These are phyloP conservation scores for Diuraphis noxia DNA, from an alignment of 1,140 invertebrate species.

Conservation along the genomic window DNA sequence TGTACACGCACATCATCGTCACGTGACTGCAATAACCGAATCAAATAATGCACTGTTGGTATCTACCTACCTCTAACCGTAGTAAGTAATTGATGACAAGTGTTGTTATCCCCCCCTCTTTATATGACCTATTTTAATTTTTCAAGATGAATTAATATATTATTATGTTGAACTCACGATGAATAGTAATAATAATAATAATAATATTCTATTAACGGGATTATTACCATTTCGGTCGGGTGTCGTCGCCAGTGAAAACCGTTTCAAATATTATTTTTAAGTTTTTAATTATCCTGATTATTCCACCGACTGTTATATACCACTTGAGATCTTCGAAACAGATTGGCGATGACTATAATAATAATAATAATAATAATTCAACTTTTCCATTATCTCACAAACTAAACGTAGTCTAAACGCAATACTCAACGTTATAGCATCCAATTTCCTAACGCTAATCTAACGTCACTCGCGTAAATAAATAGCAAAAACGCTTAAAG, in stretches of 20 bases:
- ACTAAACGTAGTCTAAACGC: neutral
- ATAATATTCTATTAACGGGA: neutral
- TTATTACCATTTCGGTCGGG: neutral
- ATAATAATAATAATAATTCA: too few relatives aligned
- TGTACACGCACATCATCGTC: neutral
- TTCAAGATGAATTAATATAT: neutral
- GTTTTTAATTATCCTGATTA: neutral
- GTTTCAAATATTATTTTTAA: neutral
- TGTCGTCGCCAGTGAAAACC: neutral
- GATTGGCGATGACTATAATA: neutral
- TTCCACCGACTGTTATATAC: neutral
- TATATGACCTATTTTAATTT: conserved; percentile 12
- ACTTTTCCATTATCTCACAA: neutral
- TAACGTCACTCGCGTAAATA: neutral
- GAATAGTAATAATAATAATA: neutral
- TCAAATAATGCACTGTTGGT: neutral
- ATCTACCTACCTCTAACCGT: neutral
- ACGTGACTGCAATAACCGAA: conserved; percentile 13
- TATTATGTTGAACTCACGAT: neutral
- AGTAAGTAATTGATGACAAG: conserved; percentile 7
- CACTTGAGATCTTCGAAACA: neutral
- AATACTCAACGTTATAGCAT: neutral
- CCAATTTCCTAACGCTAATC: neutral
- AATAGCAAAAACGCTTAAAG: neutral
- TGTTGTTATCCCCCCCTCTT: neutral